Conservation (phyloP, 2,888 invertebrate species). For the Sphecodes monilicornis region DNA sequence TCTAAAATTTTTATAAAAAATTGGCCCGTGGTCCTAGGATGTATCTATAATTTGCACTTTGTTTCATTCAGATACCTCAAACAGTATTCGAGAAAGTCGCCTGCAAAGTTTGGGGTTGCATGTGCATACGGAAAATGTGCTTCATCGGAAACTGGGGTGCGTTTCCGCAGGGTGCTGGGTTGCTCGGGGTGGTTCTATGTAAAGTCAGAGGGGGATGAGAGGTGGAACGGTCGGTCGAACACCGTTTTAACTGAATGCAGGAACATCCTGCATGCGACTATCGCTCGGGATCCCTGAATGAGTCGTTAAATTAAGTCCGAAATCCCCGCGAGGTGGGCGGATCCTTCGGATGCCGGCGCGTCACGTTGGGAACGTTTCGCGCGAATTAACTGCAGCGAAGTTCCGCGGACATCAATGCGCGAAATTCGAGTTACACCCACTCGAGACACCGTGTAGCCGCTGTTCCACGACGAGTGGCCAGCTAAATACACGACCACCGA, state of each 20-base stretch:
- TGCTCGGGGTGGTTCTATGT: background rate
- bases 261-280: conserved; percentile 33
- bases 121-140: background rate
- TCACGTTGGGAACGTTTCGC: conserved; percentile 19
- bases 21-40: too few relatives aligned
- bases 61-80: background rate
- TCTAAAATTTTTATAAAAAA: background rate
- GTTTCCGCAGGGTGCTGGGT: background rate
- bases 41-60: background rate
- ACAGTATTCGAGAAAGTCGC: background rate
- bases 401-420: background rate
- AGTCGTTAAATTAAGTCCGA: conserved; percentile 49
- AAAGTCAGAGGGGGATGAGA: background rate
- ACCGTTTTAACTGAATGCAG: conserved; percentile 30
- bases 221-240: background rate
- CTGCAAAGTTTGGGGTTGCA: background rate
- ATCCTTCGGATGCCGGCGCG: background rate
- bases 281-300: conserved; percentile 25
- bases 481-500: background rate
- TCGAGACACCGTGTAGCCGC: conserved; percentile 1
- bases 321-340: background rate
- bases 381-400: conserved; percentile 7
- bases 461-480: background rate
- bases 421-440: background rate
- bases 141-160: conserved; percentile 1